Evolutionary conservation across 2,888 invertebrate genomes (phyloP).

Genomic region (Buathra laborator): DNA sequence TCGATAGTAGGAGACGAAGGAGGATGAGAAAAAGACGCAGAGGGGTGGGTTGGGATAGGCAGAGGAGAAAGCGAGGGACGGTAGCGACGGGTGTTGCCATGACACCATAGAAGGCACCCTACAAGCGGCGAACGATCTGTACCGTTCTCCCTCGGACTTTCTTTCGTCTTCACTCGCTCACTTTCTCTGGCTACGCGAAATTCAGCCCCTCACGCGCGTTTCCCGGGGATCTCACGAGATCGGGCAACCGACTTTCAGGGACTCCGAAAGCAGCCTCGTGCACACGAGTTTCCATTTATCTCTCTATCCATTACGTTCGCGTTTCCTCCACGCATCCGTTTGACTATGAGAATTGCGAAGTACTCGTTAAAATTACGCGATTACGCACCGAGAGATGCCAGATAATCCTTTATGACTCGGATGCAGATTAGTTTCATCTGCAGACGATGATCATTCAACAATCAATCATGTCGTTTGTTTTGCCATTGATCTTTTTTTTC

Average conservation of each 20-base stretch:
- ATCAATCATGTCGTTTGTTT: neutral
- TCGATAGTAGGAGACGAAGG: constrained; percentile 38
- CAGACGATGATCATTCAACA: neutral
- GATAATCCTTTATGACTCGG: neutral
- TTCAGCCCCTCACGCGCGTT: constrained; percentile 45
- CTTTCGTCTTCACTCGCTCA: constrained; percentile 60
- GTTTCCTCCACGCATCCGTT: constrained; percentile 63
- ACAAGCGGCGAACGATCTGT: constrained; percentile 56
- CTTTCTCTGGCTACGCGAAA: constrained; percentile 50
- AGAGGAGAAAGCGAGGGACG: constrained; percentile 31
- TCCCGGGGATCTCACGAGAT: constrained; percentile 43
- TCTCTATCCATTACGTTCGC: constrained; percentile 33
- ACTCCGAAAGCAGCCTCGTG: neutral
- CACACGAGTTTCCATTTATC: constrained; percentile 17
- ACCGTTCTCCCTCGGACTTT: constrained; percentile 55
- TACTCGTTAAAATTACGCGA: constrained; percentile 73
- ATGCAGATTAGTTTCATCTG: neutral
- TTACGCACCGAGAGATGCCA: constrained; percentile 27
- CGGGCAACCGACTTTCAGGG: constrained; percentile 18
- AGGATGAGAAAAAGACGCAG: constrained; percentile 40
- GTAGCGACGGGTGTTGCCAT: constrained; percentile 82
- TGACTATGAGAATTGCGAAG: constrained; percentile 68
- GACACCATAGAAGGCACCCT: constrained; percentile 83
- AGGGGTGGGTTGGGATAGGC: constrained; percentile 57
- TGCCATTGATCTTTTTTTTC: neutral